These are phyloP conservation scores for Zoanthus sansibaricus DNA, from an alignment of 92 coral and sea anemone genomes.

Conservation along the genomic window DNA sequence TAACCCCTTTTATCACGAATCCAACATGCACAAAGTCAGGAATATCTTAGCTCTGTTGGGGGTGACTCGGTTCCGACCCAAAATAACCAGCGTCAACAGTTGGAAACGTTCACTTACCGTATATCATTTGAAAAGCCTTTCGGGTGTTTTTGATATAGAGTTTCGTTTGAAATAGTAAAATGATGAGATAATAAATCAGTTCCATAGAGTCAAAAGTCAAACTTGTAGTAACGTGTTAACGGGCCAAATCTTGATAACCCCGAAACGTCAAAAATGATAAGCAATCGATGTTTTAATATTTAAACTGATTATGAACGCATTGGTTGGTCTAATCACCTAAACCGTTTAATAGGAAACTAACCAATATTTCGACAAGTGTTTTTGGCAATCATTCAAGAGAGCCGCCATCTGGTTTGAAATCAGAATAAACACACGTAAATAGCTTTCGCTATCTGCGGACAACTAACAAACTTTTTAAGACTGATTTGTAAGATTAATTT, in stretches of 20 bases:
- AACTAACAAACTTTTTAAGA: no score
- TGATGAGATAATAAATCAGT: background rate
- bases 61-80: background rate
- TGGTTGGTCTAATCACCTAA: background rate
- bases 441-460: no score
- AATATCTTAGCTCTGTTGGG: slow-evolving; percentile 5
- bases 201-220: background rate
- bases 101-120: background rate
- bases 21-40: no score
- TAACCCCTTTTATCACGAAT: background rate
- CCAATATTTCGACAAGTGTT: slow-evolving; percentile 11
- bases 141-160: background rate
- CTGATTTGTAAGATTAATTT: no score
- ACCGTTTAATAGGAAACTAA: slow-evolving; percentile 1
- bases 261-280: background rate
- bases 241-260: background rate
- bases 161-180: background rate
- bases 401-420: no score
- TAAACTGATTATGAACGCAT: background rate
- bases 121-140: background rate
- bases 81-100: background rate
- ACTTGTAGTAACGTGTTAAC: background rate
- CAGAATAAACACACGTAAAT: no score
- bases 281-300: background rate
- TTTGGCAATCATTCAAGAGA: background rate